phyloP scores from a whole-genome alignment of 2,888 invertebrate genomes.

The Dolichomitus sp. region DNA sequence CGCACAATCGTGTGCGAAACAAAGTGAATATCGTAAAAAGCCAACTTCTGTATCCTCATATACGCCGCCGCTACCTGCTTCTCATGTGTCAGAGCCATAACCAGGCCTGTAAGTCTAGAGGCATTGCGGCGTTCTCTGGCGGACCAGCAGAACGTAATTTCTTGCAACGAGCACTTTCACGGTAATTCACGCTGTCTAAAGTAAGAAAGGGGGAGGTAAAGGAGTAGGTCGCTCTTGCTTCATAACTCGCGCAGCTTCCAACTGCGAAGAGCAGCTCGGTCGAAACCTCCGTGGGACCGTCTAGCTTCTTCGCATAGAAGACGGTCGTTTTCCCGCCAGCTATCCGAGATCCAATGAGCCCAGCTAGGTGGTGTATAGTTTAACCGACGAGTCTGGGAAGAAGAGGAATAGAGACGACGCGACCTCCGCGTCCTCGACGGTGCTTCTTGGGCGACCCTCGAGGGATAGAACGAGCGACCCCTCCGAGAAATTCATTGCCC shows the following conservation, averaged over 20 bases:
- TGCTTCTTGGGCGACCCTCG: constrained; percentile 55
- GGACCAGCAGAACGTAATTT: constrained; percentile 26
- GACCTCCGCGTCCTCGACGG: constrained; percentile 48
- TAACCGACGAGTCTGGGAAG: constrained; percentile 37
- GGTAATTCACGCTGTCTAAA: constrained; percentile 51
- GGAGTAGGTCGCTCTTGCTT: constrained; percentile 26
- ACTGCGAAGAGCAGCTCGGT: constrained; percentile 26
- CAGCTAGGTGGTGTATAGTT: constrained; percentile 14
- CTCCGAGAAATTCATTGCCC: constrained; percentile 71
- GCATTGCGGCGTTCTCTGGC: constrained; percentile 25
- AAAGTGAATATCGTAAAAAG: neutral
- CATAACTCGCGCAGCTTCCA: constrained; percentile 47
- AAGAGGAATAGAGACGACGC: constrained; percentile 58
- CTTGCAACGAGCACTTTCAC: constrained; percentile 35
- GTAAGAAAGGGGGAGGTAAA: constrained; percentile 23
- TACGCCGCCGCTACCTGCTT: neutral
- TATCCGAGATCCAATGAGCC: constrained; percentile 46
- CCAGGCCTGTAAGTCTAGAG: constrained; percentile 19
- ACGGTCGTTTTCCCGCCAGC: constrained; percentile 42
- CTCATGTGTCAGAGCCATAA: neutral
- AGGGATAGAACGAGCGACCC: constrained; percentile 59
- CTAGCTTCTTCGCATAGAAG: constrained; percentile 44
- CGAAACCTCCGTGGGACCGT: constrained; percentile 47
- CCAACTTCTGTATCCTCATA: neutral
- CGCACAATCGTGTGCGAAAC: neutral